Base-by-base conservation (phyloP, 2,888 invertebrate genomes). In the Chloroclystis v-ata region DNA sequence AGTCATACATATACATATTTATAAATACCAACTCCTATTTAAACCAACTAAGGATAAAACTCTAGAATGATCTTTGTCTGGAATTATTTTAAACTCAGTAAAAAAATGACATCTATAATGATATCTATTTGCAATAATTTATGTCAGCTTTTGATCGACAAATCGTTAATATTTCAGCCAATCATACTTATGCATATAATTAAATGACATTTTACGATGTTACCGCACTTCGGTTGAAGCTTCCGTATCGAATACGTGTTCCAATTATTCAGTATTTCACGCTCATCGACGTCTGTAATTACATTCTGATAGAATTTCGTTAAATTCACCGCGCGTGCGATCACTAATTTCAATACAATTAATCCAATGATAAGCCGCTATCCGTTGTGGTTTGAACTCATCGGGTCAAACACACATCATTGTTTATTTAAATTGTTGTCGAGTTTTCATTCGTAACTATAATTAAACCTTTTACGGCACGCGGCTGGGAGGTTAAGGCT, bases 251-350 rank as follows among this genome's bases (percentile, higher is more conserved):
- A 69, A 67, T 65, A 63, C 62, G 59, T 61, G 55, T 64, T 74
- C 69, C 75, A 81, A 82, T 82, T 79, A 82, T 78, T 73, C 75
- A 74, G 75, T 82, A 80, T 82, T 82, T 82, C 78, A 77, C 75
- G 78, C 75, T 75, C 76, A 79, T 80, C 75, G 81, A 75, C 69
- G 65, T 78, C 77, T 78, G 75, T 85, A 85, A 85, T 85, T 85
- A 83, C 75, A 79, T 80, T 80, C 73, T 73, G 79, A 78, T 79
- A 73, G 75, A 77, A 82, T 75, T 77, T 74, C 74, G 78, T 83
- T 81, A 74, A 82, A 81, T 81, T 78, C 76, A 74, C 71, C 68
- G 56, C 75, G 58, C 68, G 69, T 72, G 67, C 76, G 67, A 73
- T 71, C 72, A 75, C 76, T 73, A 82, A 83, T 82, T 82, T 78